Evolutionary conservation across 2,797 vertebrate genomes (phyloP), one percentile per base, ranked within the genome.

Genomic region (Arctocebus calabarensis): DNA sequence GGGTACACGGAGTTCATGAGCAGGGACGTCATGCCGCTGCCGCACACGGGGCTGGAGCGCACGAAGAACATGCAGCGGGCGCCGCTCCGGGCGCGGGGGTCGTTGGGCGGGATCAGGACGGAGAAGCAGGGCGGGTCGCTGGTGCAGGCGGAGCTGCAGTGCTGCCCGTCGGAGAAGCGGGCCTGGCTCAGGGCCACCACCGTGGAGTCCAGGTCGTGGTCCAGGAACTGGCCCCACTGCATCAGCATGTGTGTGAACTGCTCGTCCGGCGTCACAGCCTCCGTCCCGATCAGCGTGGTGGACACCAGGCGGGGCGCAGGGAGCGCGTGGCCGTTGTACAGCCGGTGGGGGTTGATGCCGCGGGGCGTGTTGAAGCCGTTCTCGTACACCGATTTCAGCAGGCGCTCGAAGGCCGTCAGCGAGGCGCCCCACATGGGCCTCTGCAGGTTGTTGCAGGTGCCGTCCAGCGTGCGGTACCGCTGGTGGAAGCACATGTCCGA

Each of bases 151-250:
- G 99, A 98, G 91, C 99, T 98, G 97, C 99, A 99, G 52, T 99
- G 99, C 97, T 99, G 99, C 61, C 99, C 99, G 7, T 99, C 99
- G 0, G 99, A 99, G 98, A 99, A 99, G 17, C 99, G 99, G 0
- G 99, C 99, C 98, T 99, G 99, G 90, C 99, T 99, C 77, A 99
- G 98, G 0, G 99, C 99, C 19, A 98, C 99, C 94, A 99, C 99
- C 0, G 99, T 99, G 7, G 99, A 99, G 97, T 99, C 99, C 97
- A 99, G 97, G 96, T 99, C 99, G 0, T 99, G 99, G 98, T 99
- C 99, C 7, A 99, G 98, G 97, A 99, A 99, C 98, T 99, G 99
- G 57, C 99, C 99, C 99, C 99, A 99, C 96, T 99, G 99, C 99
- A 99, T 99, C 22, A 99, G 98, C 99, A 99, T 99, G 98, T 99